These are phyloP conservation scores for Matsumurasca onukii DNA, from an alignment of 1,140 invertebrate genomes.

Conservation along the genomic window DNA sequence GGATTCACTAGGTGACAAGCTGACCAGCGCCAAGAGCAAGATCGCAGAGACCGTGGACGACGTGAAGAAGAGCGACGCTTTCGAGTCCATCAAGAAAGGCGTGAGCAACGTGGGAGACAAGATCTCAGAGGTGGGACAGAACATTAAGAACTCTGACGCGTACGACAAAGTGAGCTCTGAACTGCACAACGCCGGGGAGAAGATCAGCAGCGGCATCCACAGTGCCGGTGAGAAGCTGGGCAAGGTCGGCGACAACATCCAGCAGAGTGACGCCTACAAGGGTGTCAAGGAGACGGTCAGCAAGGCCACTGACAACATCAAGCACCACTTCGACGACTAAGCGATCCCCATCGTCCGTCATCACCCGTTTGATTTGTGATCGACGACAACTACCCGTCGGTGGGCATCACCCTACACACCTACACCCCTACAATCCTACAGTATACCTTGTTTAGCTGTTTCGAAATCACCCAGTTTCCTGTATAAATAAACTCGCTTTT, in stretches of 20 bases:
- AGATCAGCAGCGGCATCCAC: no score
- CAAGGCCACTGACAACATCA: constrained; percentile 20
- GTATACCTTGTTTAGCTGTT: no score
- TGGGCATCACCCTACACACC: no score
- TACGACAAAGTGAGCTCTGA: constrained; percentile 16
- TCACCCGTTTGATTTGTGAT: no score
- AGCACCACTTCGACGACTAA: constrained; percentile 14
- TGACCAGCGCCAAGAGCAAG: neutral
- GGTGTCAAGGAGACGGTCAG: neutral
- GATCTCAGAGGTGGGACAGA: constrained; percentile 4
- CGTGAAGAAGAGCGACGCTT: constrained; percentile 9
- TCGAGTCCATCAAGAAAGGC: neutral
- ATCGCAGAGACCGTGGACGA: neutral
- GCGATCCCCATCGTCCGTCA: no score
- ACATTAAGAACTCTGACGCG: constrained; percentile 14
- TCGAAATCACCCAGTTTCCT: no score
- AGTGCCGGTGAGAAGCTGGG: neutral
- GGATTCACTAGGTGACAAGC: neutral
- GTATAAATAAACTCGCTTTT: no score
- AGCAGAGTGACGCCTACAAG: neutral
- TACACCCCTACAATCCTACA: no score
- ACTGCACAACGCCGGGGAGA: constrained; percentile 1
- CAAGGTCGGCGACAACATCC: constrained; percentile 3
- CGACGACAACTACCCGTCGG: no score
- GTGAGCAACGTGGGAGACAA: neutral